Evolutionary conservation across 2,888 invertebrate genomes (phyloP).

Genomic region (Sicus ferrugineus): DNA sequence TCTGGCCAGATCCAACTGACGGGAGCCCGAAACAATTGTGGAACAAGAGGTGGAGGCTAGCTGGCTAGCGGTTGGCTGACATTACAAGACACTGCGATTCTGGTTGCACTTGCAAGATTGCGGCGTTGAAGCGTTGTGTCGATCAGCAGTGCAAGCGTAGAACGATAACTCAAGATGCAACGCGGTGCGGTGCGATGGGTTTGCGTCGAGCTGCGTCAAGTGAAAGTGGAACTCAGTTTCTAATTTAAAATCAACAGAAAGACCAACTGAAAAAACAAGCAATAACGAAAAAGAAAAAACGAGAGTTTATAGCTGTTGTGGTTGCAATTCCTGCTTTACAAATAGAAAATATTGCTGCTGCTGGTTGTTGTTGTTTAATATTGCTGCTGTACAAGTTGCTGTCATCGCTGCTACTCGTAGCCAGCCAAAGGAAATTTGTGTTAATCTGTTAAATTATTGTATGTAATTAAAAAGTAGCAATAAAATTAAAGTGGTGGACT

Average conservation of each 20-base stretch:
- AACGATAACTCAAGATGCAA: background rate
- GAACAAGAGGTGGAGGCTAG: conserved; percentile 26
- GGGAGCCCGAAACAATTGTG: conserved; percentile 16
- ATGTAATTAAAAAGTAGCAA: background rate
- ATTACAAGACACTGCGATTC: too few relatives aligned
- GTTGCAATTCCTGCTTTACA: conserved; percentile 27
- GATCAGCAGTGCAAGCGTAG: conserved; percentile 1
- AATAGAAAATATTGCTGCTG: conserved; percentile 16
- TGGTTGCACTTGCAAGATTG: too few relatives aligned
- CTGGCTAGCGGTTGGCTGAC: too few relatives aligned
- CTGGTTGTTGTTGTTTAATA: conserved; percentile 1
- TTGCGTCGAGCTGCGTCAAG: conserved; percentile 40
- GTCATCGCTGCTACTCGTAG: background rate
- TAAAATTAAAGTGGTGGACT: conserved; percentile 17
- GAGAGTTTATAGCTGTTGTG: conserved; percentile 24
- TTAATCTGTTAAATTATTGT: conserved; percentile 31
- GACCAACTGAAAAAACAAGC: background rate
- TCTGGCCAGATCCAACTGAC: conserved; percentile 3
- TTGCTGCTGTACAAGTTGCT: conserved; percentile 10
- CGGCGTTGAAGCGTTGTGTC: conserved; percentile 34
- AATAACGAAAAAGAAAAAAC: conserved; percentile 1
- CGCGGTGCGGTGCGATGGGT: background rate
- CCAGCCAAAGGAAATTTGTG: conserved; percentile 26
- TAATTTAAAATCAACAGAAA: conserved; percentile 51
- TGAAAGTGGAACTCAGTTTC: conserved; percentile 59